Percentiles rank a stretch among this genome's conserved stretches.
Conservation (phyloP, 2,797 vertebrate genomes). For the Tangara arthus region DNA sequence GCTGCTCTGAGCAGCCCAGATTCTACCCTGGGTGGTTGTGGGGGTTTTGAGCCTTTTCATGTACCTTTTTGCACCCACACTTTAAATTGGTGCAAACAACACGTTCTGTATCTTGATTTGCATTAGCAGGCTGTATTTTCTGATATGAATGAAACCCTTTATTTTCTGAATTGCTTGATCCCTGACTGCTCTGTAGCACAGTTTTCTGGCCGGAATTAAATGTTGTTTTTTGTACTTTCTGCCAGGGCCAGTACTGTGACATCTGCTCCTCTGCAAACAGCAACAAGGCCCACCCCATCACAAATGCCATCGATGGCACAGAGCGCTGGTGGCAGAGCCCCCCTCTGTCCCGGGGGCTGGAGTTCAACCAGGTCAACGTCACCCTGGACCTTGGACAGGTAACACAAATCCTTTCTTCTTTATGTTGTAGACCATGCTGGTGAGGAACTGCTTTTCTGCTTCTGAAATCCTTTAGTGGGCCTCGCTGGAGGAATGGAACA, state of each 20-base stretch:
- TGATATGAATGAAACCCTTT: background rate
- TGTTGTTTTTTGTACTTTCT: background rate
- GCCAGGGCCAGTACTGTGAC: conserved; percentile 96
- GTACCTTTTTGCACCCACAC: fast-evolving
- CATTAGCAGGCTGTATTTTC: background rate
- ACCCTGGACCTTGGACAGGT: conserved; percentile 97
- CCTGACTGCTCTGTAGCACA: background rate
- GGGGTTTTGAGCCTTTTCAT: background rate
- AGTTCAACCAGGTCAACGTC: conserved; percentile 93
- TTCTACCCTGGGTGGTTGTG: background rate
- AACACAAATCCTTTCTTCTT: background rate
- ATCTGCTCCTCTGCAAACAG: conserved; percentile 84
- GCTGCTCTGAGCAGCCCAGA: background rate
- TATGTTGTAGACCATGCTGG: fast-evolving
- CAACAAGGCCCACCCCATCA: conserved; percentile 90
- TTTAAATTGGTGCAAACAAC: background rate
- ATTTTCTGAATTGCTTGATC: background rate
- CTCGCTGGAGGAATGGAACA: background rate
- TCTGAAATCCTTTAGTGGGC: background rate
- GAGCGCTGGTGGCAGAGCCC: conserved; percentile 99
- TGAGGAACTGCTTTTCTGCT: background rate
- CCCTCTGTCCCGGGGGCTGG: conserved; percentile 89
- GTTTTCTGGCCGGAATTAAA: background rate
- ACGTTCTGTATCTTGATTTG: background rate
- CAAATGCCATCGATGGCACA: conserved; percentile 92